phyloP scores from a whole-genome alignment of 2,888 invertebrate species.

The Trachelus troglodyta region DNA sequence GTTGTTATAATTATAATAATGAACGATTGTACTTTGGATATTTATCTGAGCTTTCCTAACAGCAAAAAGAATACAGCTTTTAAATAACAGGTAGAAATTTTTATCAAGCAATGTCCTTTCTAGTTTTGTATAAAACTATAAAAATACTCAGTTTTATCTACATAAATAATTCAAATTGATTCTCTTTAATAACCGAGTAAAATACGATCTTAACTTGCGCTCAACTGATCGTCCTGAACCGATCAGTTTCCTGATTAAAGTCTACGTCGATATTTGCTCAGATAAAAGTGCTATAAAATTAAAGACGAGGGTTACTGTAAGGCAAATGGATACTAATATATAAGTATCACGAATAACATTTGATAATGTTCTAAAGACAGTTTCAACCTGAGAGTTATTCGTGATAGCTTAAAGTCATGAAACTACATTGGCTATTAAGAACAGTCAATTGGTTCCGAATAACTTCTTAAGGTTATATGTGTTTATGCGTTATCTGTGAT shows the following conservation, averaged over 20 bases:
- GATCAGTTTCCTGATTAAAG: neutral
- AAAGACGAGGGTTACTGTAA: neutral
- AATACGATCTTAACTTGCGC: neutral
- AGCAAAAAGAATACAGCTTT: neutral
- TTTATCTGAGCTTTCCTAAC: slow-evolving; percentile 1
- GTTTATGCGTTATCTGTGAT: neutral
- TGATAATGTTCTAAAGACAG: neutral
- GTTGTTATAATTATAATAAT: slow-evolving; percentile 4
- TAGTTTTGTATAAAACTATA: slow-evolving; percentile 6
- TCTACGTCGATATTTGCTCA: neutral
- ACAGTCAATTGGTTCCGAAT: neutral
- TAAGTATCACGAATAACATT: neutral
- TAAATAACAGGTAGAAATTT: neutral
- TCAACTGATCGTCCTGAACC: neutral
- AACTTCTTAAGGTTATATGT: neutral
- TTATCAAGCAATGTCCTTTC: neutral
- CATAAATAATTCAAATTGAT: neutral
- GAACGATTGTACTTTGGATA: slow-evolving; percentile 11
- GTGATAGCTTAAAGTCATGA: neutral
- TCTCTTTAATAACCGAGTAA: neutral
- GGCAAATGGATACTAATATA: neutral
- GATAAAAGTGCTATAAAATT: neutral
- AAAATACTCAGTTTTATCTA: neutral
- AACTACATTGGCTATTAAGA: neutral
- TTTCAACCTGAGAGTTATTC: neutral